A percentile compares a stretch with the other conserved stretches of the same genome.
Evolutionary conservation across 2,797 vertebrate species (phyloP).

Genomic region (Rhynchonycteris naso): DNA sequence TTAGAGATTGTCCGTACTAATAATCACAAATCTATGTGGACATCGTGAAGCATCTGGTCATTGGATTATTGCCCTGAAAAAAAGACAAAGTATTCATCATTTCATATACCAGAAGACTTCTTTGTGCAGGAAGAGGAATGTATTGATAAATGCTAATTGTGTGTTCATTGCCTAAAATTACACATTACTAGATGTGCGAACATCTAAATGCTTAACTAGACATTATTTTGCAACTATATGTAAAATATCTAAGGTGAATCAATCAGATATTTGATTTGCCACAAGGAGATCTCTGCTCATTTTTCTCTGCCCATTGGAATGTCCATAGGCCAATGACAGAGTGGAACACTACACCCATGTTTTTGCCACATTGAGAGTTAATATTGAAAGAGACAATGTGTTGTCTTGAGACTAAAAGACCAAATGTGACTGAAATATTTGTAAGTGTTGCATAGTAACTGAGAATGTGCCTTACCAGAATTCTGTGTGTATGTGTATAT

Average conservation of each 20-base stretch:
- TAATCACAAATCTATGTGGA: slow-evolving; percentile 43
- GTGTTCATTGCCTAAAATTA: not conserved
- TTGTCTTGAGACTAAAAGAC: slow-evolving; percentile 58
- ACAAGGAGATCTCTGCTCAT: not conserved
- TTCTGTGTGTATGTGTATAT: not conserved
- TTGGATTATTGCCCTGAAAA: slow-evolving; percentile 63
- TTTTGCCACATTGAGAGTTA: not conserved
- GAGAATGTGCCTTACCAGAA: slow-evolving; percentile 40
- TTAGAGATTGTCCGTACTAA: slow-evolving; percentile 45
- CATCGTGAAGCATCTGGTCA: slow-evolving; percentile 37
- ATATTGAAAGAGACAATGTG: not conserved
- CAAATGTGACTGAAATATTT: slow-evolving; percentile 59
- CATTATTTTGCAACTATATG: not conserved
- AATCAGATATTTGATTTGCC: slow-evolving; percentile 1
- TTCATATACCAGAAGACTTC: not conserved
- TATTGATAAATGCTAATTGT: not conserved
- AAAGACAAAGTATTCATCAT: not conserved
- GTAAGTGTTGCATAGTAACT: slow-evolving; percentile 69
- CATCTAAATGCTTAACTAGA: not conserved
- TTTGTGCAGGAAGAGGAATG: not conserved
- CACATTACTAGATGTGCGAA: slow-evolving; percentile 4
- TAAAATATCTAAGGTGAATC: not conserved
- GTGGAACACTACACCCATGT: not conserved
- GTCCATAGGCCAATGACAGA: not conserved
- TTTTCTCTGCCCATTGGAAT: not conserved